Evolutionary conservation across 2,113 vertebrate species (phyloP).

Genomic region (Patagioenas fasciata): DNA sequence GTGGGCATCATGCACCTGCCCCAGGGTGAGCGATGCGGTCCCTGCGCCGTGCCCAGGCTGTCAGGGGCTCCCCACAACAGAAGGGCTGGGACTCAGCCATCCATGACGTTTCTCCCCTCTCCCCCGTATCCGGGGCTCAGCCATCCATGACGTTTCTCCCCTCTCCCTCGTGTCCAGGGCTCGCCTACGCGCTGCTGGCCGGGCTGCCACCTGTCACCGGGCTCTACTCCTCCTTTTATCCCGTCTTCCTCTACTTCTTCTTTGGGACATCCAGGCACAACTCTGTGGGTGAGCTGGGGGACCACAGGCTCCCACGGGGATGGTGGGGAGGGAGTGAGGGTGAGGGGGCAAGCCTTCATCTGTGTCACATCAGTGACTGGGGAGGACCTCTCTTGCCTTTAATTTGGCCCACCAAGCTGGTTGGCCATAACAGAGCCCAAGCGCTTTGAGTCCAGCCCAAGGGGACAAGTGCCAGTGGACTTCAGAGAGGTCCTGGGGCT

Average conservation of each 20-base stretch:
- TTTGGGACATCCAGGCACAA: slow-evolving; percentile 94
- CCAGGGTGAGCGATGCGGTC: slow-evolving; percentile 78
- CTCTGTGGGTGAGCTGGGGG: slow-evolving; percentile 84
- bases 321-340: background rate
- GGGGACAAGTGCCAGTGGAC: background rate
- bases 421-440: background rate
- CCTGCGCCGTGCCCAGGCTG: background rate
- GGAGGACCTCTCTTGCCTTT: background rate
- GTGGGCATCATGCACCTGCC: slow-evolving; percentile 96
- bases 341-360: background rate
- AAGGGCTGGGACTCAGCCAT: background rate
- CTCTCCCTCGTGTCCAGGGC: slow-evolving; percentile 72
- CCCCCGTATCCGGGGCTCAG: background rate
- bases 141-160: background rate
- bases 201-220: slow-evolving; percentile 86
- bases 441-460: background rate
- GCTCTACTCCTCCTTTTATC: slow-evolving; percentile 91
- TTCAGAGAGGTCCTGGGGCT: background rate
- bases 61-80: accelerated
- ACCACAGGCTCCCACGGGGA: background rate
- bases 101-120: background rate
- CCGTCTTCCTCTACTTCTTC: slow-evolving; percentile 89
- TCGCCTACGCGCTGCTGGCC: slow-evolving; percentile 92
- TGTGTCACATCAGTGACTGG: accelerated
- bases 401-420: background rate